Conservation (phyloP, 2,113 vertebrate genomes). For the Hiodon tergisus region DNA sequence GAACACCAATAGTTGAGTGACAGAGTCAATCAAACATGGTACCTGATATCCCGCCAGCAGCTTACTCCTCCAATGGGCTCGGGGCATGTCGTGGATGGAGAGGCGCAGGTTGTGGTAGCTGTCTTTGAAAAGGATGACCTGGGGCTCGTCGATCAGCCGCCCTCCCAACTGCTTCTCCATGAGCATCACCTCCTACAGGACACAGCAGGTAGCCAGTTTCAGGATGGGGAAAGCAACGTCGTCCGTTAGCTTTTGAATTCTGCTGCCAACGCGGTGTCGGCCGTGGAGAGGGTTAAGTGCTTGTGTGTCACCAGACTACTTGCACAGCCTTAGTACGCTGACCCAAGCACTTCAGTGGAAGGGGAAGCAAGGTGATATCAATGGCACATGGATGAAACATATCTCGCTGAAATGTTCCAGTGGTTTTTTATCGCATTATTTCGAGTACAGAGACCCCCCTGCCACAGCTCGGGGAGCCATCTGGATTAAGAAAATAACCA, state of each 20-base stretch:
- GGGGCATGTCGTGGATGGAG: constrained; percentile 95
- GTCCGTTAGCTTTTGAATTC: background rate
- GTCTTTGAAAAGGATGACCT: constrained; percentile 95
- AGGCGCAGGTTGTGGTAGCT: constrained; percentile 98
- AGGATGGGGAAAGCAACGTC: background rate
- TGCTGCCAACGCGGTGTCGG: too few relatives aligned
- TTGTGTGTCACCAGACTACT: too few relatives aligned
- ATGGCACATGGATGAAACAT: too few relatives aligned
- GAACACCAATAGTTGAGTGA: background rate
- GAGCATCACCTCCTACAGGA: constrained; percentile 88
- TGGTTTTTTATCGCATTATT: too few relatives aligned
- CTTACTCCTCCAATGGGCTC: constrained; percentile 96
- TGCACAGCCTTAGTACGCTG: too few relatives aligned
- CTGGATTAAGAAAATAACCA: constrained; percentile 59
- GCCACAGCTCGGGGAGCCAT: constrained; percentile 60
- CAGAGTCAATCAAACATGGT: background rate
- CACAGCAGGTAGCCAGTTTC: constrained; percentile 9
- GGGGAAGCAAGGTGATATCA: too few relatives aligned
- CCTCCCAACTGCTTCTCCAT: constrained; percentile 95
- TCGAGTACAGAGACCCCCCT: constrained; percentile 51
- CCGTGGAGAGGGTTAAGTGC: too few relatives aligned
- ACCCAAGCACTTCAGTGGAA: too few relatives aligned
- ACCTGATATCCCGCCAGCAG: constrained; percentile 96
- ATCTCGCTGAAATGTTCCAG: too few relatives aligned
- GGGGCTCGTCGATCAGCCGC: constrained; percentile 89